Conservation (phyloP, 2,888 invertebrate species). For the Drosophila macrospina region DNA sequence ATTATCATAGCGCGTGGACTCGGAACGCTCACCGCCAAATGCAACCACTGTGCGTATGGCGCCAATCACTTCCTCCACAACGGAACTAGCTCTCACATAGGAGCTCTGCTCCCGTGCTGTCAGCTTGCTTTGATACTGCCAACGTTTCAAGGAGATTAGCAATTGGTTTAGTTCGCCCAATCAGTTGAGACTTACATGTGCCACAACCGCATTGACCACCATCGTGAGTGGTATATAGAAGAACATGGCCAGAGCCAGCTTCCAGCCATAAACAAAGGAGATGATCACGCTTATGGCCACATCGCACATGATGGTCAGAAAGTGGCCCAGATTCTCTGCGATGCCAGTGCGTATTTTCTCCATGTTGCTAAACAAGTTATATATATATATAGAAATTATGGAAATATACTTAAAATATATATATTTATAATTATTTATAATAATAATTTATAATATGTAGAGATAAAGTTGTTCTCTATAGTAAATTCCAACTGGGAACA, state of each 20-base stretch:
- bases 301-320: conserved; percentile 88
- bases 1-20: conserved; percentile 87
- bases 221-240: conserved; percentile 91
- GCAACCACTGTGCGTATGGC: conserved; percentile 91
- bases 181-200: conserved; percentile 86
- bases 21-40: conserved; percentile 91
- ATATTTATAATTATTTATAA: too few species aligned
- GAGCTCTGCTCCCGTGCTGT: conserved; percentile 88
- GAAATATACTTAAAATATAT: not conserved
- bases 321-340: conserved; percentile 92
- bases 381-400: not conserved
- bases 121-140: conserved; percentile 88
- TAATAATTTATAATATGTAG: too few species aligned
- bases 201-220: conserved; percentile 89
- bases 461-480: too few species aligned
- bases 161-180: not conserved
- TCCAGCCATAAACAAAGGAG: conserved; percentile 93
- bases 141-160: not conserved
- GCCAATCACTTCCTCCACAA: conserved; percentile 91
- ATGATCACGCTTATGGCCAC: conserved; percentile 84
- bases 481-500: not conserved
- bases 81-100: conserved; percentile 91
- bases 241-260: conserved; percentile 91
- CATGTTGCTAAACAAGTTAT: conserved; percentile 87
- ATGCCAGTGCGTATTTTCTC: conserved; percentile 93